Conservation (phyloP, 2,888 invertebrate species). For the Luperina testacea region DNA sequence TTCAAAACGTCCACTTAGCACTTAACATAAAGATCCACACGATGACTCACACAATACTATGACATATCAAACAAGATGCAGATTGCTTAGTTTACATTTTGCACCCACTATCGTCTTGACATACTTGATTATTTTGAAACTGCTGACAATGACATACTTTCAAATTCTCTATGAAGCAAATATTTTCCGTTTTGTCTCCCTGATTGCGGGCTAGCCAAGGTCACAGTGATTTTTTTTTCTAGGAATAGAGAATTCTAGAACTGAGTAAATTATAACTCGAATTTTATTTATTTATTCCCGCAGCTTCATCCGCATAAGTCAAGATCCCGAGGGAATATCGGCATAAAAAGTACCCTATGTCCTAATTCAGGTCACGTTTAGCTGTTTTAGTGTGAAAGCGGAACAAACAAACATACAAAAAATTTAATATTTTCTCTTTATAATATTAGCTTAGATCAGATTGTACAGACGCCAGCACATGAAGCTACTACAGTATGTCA, state of each 20-base stretch:
- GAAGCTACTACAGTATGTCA: too few species aligned
- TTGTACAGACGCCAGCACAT: too few species aligned
- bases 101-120: conserved; percentile 74
- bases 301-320: not conserved
- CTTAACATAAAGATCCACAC: conserved; percentile 1
- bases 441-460: not conserved
- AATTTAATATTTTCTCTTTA: too few species aligned
- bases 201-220: conserved; percentile 44
- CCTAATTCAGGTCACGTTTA: not conserved
- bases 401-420: not conserved
- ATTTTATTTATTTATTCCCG: too few species aligned
- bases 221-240: not conserved
- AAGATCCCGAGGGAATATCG: too few species aligned
- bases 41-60: conserved; percentile 21
- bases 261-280: too few species aligned
- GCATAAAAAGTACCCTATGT: not conserved
- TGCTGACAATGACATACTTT: conserved; percentile 85
- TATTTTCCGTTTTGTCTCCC: conserved; percentile 62
- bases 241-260: conserved; percentile 4
- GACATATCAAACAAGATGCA: conserved; percentile 20
- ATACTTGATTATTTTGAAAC: conserved; percentile 73
- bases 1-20: conserved; percentile 4
- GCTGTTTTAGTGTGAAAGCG: not conserved
- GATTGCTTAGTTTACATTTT: conserved; percentile 57
- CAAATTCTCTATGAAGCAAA: conserved; percentile 73